phyloP scores from a whole-genome alignment of 2,888 invertebrate genomes.

The Oscheius sp. region DNA sequence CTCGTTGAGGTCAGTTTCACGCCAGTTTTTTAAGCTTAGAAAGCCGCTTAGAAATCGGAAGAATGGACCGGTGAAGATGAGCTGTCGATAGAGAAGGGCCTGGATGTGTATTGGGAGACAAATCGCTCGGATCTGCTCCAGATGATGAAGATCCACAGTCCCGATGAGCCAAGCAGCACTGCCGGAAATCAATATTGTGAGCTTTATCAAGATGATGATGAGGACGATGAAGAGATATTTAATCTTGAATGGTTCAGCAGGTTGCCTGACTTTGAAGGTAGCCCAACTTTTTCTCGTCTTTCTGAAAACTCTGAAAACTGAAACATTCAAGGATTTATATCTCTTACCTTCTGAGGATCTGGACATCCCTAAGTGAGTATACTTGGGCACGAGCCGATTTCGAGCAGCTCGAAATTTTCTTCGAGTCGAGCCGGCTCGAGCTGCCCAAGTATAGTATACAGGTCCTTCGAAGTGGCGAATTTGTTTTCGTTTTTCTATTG shows the following conservation, averaged over 20 bases:
- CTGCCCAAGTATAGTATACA: no score
- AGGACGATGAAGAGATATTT: no score
- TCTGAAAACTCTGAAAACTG: neutral
- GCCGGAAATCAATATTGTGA: neutral
- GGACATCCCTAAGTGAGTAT: no score
- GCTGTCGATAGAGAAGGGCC: neutral
- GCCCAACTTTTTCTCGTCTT: neutral
- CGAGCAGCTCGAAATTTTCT: no score
- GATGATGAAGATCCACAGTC: no score
- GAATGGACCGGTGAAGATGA: conserved; percentile 25
- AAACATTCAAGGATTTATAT: neutral
- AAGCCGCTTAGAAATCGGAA: neutral
- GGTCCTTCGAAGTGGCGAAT: no score
- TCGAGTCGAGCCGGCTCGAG: no score
- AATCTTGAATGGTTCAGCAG: no score
- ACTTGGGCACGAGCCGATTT: no score
- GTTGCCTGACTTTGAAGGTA: no score
- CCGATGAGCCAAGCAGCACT: neutral
- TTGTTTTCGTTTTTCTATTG: no score
- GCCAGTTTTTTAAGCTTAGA: neutral
- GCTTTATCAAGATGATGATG: no score
- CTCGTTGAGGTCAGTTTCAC: conserved; percentile 3
- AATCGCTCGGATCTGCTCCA: conserved; percentile 9
- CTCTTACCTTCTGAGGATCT: neutral
- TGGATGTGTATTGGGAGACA: conserved; percentile 5